Evolutionary conservation across 1,140 invertebrate genomes (phyloP), one percentile per base, ranked within the genome.

Genomic region (Nasonia giraulti): DNA sequence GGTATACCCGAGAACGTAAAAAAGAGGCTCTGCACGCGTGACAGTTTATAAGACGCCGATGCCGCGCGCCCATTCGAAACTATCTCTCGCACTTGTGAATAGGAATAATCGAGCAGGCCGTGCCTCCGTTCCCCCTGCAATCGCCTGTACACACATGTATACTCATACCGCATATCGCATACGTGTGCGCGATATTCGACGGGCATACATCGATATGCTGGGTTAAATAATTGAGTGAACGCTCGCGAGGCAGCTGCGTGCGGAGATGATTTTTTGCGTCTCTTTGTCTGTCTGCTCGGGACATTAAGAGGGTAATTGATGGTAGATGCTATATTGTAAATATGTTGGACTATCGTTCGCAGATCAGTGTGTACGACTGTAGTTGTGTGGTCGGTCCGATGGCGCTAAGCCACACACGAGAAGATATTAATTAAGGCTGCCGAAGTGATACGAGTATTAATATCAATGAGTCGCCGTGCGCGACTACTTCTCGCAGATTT

Each of bases 1-100:
- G 20, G 6, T 10, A 27, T 27, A 11, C 23, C 27, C 31, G 74
- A 75, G 74, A 20, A n/a, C 74, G 47, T 14, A n/a, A 55, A 55
- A 77, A 77, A 40, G 23, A 33, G 11, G 17, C 14, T 31, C 68
- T 17, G 8, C 17, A 44, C 47, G 75, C 75, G 75, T 77, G 75
- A 77, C 75, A 77, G 75, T 77, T 77, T 50, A 77, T 47, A 77
- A 77, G 75, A 55, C 47, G 8, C 33, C 75, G 75, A 40, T n/a
- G 68, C 68, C 12, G n/a, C 37, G 73, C 73, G 73, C 73, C 73
- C 37, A 12, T 75, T 75, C 73, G 17, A 75, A 75, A 75, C 55
- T 75, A 75, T 75, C 73, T 75, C 20, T 37, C 12, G 31, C 73
- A 40, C 73, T 12, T 31, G 69, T 71, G 69, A 71, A 69, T 69